Evolutionary conservation across 2,888 invertebrate species (phyloP).

Genomic region (Tipula confusa): DNA sequence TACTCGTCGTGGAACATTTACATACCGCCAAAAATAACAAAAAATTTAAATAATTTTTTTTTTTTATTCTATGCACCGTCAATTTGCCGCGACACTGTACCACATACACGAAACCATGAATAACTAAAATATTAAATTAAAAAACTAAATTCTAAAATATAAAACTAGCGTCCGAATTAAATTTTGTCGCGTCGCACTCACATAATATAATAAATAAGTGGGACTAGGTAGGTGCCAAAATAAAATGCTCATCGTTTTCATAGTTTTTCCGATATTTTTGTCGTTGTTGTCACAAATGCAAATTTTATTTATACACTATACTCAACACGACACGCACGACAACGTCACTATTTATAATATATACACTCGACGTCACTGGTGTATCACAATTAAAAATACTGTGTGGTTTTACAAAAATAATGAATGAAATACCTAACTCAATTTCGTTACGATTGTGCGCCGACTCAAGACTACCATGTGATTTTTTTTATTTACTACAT

Average conservation of each 20-base stretch:
- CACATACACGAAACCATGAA: not conserved
- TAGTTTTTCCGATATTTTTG: not conserved
- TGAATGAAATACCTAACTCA: not conserved
- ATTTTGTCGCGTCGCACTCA: not conserved
- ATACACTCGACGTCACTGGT: not conserved
- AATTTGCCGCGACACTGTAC: not conserved
- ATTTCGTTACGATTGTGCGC: not conserved
- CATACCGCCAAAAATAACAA: not conserved
- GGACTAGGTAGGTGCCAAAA: not conserved
- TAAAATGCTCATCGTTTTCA: not conserved
- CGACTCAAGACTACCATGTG: not conserved
- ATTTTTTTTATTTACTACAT: not conserved
- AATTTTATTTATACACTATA: not conserved
- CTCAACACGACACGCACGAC: not conserved
- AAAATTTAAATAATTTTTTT: not conserved
- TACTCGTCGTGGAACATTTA: not conserved
- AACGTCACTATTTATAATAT: not conserved
- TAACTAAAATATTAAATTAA: not conserved
- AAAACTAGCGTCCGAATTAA: not conserved
- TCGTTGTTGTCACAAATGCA: not conserved
- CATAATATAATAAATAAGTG: not conserved
- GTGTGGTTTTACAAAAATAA: not conserved
- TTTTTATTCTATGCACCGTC: not conserved
- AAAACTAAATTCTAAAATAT: not conserved
- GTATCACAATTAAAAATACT: too few relatives aligned